These are phyloP conservation scores for Drosophila truncata DNA, from an alignment of 1,140 invertebrate genomes.

Conservation along the genomic window DNA sequence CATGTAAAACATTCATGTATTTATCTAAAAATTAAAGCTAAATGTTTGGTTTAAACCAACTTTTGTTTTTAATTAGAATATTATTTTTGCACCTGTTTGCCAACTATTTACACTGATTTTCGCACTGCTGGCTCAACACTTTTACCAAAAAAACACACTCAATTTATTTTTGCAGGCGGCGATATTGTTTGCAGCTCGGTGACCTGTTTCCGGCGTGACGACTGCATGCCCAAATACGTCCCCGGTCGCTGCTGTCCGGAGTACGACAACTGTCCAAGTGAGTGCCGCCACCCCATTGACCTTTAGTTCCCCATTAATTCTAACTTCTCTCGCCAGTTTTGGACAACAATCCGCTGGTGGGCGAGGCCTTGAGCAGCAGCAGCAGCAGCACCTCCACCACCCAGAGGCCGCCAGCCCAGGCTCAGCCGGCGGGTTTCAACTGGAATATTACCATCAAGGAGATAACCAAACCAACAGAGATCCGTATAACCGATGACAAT, in stretches of 20 bases:
- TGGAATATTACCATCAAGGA: slow-evolving; percentile 85
- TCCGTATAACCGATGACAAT: slow-evolving; percentile 83
- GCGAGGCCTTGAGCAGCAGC: slow-evolving; percentile 37
- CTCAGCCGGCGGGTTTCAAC: slow-evolving; percentile 64
- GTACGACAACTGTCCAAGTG: slow-evolving; percentile 91
- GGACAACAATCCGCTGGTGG: slow-evolving; percentile 66
- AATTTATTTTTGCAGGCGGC: slow-evolving; percentile 85
- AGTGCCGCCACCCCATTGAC: slow-evolving; percentile 78
- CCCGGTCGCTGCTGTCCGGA: slow-evolving; percentile 91
- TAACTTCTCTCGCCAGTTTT: slow-evolving; percentile 43
- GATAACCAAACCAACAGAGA: slow-evolving; percentile 84
- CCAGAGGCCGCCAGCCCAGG: slow-evolving; percentile 39
- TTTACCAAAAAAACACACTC: slow-evolving; percentile 10
- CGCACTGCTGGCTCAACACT: background rate
- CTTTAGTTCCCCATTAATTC: slow-evolving; percentile 3
- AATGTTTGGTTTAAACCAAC: background rate
- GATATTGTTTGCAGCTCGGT: slow-evolving; percentile 91
- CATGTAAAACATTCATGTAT: background rate
- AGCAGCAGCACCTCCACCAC: slow-evolving; percentile 27
- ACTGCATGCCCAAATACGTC: slow-evolving; percentile 89
- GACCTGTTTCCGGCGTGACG: slow-evolving; percentile 90
- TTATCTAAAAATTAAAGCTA: background rate
- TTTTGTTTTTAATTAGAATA: background rate
- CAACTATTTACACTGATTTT: slow-evolving; percentile 1
- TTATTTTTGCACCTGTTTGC: background rate